A percentile compares a stretch with the other conserved stretches of the same genome.
phyloP scores from a whole-genome alignment of 2,888 invertebrate genomes.

The Bellardia bayeri region DNA sequence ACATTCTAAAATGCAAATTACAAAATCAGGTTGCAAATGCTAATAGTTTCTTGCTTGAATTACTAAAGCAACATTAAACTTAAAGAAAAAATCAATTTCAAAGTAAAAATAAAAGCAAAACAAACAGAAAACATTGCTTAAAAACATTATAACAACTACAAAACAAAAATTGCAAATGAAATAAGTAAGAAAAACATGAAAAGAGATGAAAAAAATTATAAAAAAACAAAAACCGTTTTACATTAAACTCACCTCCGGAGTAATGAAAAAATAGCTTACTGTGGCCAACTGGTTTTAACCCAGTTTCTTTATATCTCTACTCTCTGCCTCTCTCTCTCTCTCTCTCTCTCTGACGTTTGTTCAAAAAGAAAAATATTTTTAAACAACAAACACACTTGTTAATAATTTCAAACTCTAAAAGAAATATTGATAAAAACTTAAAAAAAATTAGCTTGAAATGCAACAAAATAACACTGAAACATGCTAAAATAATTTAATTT shows the following conservation, averaged over 20 bases:
- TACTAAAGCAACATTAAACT: conserved; percentile 55
- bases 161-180: conserved; percentile 8
- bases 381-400: no score
- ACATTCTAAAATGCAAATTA: conserved; percentile 61
- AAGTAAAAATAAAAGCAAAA: conserved; percentile 6
- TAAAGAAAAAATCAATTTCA: conserved; percentile 35
- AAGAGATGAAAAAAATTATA: conserved; percentile 22
- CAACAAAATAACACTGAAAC: no score
- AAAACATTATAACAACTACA: conserved; percentile 11
- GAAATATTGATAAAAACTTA: no score
- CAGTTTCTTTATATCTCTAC: conserved; percentile 45
- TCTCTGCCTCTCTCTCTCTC: not conserved
- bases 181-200: conserved; percentile 12
- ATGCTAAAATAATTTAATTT: no score
- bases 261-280: conserved; percentile 35
- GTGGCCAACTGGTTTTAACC: conserved; percentile 71
- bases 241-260: conserved; percentile 17
- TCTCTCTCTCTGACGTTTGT: not conserved
- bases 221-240: conserved; percentile 42
- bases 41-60: conserved; percentile 12
- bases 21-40: conserved; percentile 42
- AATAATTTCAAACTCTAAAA: no score
- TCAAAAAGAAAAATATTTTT: no score
- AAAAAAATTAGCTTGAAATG: no score
- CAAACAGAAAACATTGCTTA: conserved; percentile 33